Evolutionary conservation across 1,140 invertebrate species (phyloP).

Genomic region (Drosophila kepulauana): DNA sequence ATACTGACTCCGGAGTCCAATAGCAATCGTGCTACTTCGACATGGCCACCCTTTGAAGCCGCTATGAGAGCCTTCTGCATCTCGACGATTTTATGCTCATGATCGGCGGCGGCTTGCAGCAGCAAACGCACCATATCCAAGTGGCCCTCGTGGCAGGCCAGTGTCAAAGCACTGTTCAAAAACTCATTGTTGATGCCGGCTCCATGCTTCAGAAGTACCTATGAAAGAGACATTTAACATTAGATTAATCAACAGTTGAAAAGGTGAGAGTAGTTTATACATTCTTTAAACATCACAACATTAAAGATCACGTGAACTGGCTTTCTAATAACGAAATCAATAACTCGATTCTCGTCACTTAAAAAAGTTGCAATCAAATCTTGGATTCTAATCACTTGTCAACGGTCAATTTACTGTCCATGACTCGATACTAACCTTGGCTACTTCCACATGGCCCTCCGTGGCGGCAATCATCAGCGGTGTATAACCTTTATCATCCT

Average conservation of each 20-base stretch:
- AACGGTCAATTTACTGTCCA: no score
- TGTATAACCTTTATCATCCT: constrained; percentile 99
- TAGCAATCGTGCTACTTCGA: constrained; percentile 96
- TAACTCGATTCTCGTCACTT: constrained; percentile 71
- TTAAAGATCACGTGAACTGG: constrained; percentile 73
- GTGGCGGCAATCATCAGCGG: constrained; percentile 99
- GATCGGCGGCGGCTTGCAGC: constrained; percentile 96
- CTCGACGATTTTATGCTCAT: constrained; percentile 99
- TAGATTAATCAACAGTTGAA: not conserved
- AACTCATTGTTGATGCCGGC: constrained; percentile 99
- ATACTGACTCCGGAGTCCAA: constrained; percentile 99
- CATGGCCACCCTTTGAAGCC: constrained; percentile 99
- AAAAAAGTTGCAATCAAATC: constrained; percentile 67
- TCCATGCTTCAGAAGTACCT: constrained; percentile 93
- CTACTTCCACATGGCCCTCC: constrained; percentile 97
- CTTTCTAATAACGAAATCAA: constrained; percentile 49
- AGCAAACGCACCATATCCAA: constrained; percentile 98
- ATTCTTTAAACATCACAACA: constrained; percentile 57
- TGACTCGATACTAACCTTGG: constrained; percentile 87
- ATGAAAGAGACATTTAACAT: not conserved
- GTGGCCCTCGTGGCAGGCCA: constrained; percentile 99
- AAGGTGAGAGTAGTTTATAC: no score
- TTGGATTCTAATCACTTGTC: constrained; percentile 84
- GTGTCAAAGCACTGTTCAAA: constrained; percentile 97
- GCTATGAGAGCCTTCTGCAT: constrained; percentile 99